A percentile compares a stretch with the other conserved stretches of the same genome.
Evolutionary conservation across 2,113 vertebrate species (phyloP).

Genomic region (Tachuris rubrigastra): DNA sequence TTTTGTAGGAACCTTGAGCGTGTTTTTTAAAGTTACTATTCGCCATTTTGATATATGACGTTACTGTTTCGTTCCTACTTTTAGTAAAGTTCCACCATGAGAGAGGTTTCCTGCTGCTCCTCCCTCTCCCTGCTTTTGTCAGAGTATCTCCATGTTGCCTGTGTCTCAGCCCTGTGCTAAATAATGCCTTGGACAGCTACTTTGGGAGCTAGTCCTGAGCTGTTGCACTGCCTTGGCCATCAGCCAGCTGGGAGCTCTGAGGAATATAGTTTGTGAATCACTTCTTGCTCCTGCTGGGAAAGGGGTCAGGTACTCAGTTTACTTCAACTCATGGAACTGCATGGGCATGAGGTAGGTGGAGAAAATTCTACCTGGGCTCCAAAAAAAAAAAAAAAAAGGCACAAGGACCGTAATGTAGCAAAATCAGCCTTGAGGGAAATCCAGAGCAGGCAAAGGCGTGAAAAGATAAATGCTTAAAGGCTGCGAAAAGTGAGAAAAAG

Average conservation of each 20-base stretch:
- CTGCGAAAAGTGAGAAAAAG: conserved; percentile 55
- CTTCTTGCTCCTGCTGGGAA: neutral
- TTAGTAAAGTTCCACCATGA: neutral
- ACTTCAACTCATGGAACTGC: neutral
- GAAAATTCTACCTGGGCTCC: neutral
- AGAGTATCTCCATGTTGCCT: neutral
- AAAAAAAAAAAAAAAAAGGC: neutral
- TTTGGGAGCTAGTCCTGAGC: neutral
- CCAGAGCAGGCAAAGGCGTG: conserved; percentile 55
- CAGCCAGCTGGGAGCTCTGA: neutral
- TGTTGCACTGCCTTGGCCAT: neutral
- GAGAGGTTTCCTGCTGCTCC: neutral
- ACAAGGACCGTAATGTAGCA: neutral
- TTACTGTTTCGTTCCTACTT: neutral
- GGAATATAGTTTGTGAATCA: neutral
- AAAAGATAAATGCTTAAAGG: conserved; percentile 57
- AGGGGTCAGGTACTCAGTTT: neutral
- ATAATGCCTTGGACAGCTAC: neutral
- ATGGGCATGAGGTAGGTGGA: neutral
- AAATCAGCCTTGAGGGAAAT: conserved; percentile 61
- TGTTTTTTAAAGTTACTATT: neutral
- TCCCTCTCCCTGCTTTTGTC: neutral
- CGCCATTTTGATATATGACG: neutral
- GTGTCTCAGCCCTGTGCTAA: neutral
- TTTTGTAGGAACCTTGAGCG: neutral